Conservation (phyloP, 2,113 vertebrate genomes). For the Phylloscopus trochiloides region DNA sequence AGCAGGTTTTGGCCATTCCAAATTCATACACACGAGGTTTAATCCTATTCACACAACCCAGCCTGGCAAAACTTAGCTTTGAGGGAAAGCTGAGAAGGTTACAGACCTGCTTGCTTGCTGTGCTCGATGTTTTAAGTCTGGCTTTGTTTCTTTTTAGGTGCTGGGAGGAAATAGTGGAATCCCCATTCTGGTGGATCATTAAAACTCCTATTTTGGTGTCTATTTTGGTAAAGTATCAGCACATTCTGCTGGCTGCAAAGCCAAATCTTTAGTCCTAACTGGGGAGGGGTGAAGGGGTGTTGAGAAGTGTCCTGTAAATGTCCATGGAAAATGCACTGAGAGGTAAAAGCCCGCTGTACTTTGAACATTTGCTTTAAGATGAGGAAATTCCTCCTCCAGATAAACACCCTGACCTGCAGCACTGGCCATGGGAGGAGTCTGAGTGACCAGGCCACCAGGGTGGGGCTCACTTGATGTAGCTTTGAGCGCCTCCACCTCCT, state of each 20-base stretch:
- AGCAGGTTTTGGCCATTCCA: neutral
- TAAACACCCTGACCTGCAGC: neutral
- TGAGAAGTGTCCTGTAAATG: neutral
- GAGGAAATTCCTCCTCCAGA: neutral
- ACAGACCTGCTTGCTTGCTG: neutral
- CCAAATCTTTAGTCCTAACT: neutral
- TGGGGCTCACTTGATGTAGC: neutral
- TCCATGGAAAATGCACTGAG: neutral
- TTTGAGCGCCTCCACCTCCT: neutral
- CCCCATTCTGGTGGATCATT: constrained; percentile 93
- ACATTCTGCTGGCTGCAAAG: constrained; percentile 12
- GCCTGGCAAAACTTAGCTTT: neutral
- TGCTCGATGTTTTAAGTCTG: neutral
- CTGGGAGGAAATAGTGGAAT: constrained; percentile 87
- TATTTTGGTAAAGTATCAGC: constrained; percentile 85
- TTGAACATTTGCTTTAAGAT: neutral
- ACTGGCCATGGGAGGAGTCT: neutral
- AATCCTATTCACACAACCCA: neutral
- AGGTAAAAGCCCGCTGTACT: neutral
- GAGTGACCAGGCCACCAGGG: neutral
- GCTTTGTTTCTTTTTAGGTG: constrained; percentile 79
- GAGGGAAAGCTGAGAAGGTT: neutral
- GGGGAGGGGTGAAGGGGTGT: neutral
- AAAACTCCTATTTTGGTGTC: constrained; percentile 87
- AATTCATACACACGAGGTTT: neutral